Evolutionary conservation across 2,113 vertebrate genomes (phyloP).

Genomic region (Tupaia chinensis): DNA sequence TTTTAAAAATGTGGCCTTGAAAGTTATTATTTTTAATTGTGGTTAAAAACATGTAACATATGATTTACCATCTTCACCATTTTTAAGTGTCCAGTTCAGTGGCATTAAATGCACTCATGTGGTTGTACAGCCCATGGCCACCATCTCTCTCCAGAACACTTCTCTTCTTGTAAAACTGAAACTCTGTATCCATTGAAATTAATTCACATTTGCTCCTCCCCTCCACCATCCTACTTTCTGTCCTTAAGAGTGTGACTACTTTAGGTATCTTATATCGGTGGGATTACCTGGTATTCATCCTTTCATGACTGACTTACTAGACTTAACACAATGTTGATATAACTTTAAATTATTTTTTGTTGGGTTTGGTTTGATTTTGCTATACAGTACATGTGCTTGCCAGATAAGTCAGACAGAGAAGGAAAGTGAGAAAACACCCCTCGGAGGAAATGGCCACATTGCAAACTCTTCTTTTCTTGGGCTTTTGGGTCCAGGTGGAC

Average conservation of each 20-base stretch:
- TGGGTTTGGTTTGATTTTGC: no score
- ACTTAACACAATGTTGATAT: background rate
- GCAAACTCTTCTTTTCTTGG: no score
- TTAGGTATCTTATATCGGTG: background rate
- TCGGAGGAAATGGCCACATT: no score
- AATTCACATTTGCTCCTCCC: fast-evolving
- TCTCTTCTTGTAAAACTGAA: background rate
- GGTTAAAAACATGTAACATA: background rate
- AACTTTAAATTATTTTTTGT: background rate
- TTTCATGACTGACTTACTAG: background rate
- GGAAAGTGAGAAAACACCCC: no score
- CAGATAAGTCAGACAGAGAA: no score
- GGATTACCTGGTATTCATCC: background rate
- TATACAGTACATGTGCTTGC: no score
- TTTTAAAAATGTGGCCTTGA: background rate
- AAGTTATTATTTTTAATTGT: background rate
- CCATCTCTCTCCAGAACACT: background rate
- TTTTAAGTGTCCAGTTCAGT: background rate
- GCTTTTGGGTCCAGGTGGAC: no score
- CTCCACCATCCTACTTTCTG: no score
- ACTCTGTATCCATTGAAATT: background rate
- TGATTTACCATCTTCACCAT: no score
- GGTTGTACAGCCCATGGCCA: fast-evolving
- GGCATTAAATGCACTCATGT: no score
- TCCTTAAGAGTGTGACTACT: background rate